These are phyloP conservation scores for Theristus sp. DNA, from an alignment of 2,888 invertebrate species.

Conservation along the genomic window DNA sequence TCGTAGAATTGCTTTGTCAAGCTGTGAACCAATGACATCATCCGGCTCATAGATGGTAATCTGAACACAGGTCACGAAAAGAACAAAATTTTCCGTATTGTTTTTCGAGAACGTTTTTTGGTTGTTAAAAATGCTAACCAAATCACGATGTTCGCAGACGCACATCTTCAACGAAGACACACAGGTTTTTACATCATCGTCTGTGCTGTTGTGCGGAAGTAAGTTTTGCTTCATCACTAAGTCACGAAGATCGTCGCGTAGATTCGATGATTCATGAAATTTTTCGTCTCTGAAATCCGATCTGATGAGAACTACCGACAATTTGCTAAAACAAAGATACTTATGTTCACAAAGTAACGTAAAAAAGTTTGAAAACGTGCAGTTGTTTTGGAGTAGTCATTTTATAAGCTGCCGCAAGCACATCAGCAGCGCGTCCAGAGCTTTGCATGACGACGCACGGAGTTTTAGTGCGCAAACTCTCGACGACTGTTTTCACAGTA, in stretches of 20 bases:
- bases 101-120: too few relatives aligned
- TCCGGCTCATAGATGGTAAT: constrained; percentile 26
- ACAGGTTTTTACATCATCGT: background rate
- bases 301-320: too few relatives aligned
- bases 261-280: too few relatives aligned
- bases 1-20: constrained; percentile 29
- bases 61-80: constrained; percentile 14
- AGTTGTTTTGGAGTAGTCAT: too few relatives aligned
- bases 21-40: constrained; percentile 22
- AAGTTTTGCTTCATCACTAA: too few relatives aligned
- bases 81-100: too few relatives aligned
- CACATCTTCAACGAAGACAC: background rate
- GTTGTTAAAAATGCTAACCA: too few relatives aligned
- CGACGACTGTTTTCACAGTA: background rate
- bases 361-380: too few relatives aligned
- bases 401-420: constrained; percentile 15
- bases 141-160: background rate
- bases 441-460: constrained; percentile 31
- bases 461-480: background rate
- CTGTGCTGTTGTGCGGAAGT: background rate
- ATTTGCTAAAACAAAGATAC: too few relatives aligned
- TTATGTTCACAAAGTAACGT: too few relatives aligned
- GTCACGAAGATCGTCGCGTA: too few relatives aligned
- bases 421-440: constrained; percentile 30
- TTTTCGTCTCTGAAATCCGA: too few relatives aligned